Evolutionary conservation across 2,113 vertebrate genomes (phyloP), one percentile per base, ranked within the genome.

Genomic region (Hemiscyllium ocellatum): DNA sequence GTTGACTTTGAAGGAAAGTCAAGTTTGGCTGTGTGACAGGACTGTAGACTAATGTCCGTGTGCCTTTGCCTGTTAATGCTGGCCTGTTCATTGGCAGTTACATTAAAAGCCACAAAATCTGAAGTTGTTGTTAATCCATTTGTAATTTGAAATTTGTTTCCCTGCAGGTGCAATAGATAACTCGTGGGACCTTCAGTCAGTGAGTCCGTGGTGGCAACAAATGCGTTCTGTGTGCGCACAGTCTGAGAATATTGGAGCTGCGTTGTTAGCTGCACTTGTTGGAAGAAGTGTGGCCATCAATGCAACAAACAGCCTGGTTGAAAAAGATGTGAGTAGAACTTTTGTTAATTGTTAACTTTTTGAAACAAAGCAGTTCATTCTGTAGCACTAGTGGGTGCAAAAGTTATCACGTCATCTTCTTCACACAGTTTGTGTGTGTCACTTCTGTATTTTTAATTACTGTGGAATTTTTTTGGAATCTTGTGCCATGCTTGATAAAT

Each of bases 141-240:
- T 93, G 17, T 22, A 93, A 93, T 72, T 4, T 70, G 94, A 95
- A 72, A 52, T 68, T 56, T 66, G 22, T 86, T 22, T 76, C 68
- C 8, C 13, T 42, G 0, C 96, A 99, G 99, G 98, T 15, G 98
- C 98, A 0, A 97, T 98, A 1, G 98, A 99, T 0, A 98, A 98
- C 94, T 97, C 98, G 0, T 99, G 99, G 99, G 99, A 99, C 86
- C 97, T 98, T 0, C 99, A 99, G 97, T 98, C 98, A 0, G 97
- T 99, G 96, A 99, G 98, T 20, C 99, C 99, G 0, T 99, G 99
- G 99, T 99, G 99, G 99, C 99, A 99, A 97, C 98, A 98, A 66
- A 98, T 99, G 97, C 98, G 99, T n/a, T 96, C 96, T 0, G 98
- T 98, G 1, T 99, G 99, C 7, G 80, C 98, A 1, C 99, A 99